phyloP scores from a whole-genome alignment of 2,113 vertebrate species.

The Edolisoma coerulescens region DNA sequence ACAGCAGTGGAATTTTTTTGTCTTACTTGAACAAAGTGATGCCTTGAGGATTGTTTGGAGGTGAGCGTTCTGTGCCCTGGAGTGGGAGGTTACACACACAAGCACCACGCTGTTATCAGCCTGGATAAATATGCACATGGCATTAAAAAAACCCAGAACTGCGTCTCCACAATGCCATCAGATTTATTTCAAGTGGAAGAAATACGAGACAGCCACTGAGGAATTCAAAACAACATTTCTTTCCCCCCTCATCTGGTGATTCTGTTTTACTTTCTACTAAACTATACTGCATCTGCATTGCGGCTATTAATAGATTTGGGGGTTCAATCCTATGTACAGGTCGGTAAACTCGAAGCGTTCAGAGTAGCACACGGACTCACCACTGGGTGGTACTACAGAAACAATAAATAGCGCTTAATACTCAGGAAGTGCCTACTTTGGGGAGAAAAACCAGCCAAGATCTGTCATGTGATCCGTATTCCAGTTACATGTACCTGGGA shows the following conservation, averaged over 20 bases:
- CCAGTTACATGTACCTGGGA: background rate
- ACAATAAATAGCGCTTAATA: background rate
- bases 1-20: background rate
- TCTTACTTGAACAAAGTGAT: background rate
- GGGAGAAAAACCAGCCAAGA: background rate
- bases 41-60: background rate
- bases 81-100: background rate
- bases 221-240: background rate
- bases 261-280: background rate
- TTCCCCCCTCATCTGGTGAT: too few relatives aligned
- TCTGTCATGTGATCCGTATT: background rate
- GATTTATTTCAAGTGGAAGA: background rate
- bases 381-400: slow-evolving; percentile 18
- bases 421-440: accelerated
- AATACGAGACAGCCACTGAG: background rate
- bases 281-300: background rate
- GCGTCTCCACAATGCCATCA: background rate
- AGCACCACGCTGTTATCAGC: background rate
- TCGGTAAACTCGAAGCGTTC: accelerated
- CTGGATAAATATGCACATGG: background rate
- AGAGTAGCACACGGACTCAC: background rate
- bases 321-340: background rate
- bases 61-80: background rate
- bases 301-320: background rate
- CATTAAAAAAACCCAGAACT: background rate